phyloP scores from a whole-genome alignment of 2,113 vertebrate species.

The Phoenicopterus ruber region DNA sequence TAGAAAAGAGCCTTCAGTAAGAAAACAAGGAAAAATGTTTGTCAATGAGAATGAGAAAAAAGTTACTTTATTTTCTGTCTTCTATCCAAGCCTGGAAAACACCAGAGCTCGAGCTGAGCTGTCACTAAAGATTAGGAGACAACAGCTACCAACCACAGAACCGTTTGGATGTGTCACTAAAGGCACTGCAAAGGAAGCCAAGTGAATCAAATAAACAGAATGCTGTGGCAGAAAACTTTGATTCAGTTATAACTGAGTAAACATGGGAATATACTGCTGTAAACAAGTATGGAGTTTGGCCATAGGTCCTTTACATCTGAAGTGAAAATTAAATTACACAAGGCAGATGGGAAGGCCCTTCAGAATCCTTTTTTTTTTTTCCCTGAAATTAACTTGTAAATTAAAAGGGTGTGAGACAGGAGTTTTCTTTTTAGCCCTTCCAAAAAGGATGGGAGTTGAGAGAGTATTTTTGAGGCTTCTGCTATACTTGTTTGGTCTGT shows the following conservation, averaged over 20 bases:
- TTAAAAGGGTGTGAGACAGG: background rate
- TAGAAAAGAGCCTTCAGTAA: background rate
- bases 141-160: conserved; percentile 23
- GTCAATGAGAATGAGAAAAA: background rate
- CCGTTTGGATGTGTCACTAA: background rate
- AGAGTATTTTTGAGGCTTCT: background rate
- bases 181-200: background rate
- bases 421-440: background rate
- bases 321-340: background rate
- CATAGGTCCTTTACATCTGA: background rate
- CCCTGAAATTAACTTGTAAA: background rate
- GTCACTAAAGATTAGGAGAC: conserved; percentile 43
- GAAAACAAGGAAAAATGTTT: background rate
- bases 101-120: background rate
- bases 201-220: conserved; percentile 21
- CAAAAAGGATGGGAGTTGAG: background rate
- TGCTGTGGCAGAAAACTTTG: background rate
- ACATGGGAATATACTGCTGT: background rate
- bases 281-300: conserved; percentile 25
- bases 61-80: background rate
- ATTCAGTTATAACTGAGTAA: conserved; percentile 4
- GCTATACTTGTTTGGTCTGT: background rate
- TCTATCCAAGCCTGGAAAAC: background rate
- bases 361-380: background rate
- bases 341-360: background rate